Percentiles rank a stretch among this genome's conserved stretches.
These are phyloP conservation scores for Steinernema carpocapsae DNA, from an alignment of 2,888 invertebrate species.

Conservation along the genomic window DNA sequence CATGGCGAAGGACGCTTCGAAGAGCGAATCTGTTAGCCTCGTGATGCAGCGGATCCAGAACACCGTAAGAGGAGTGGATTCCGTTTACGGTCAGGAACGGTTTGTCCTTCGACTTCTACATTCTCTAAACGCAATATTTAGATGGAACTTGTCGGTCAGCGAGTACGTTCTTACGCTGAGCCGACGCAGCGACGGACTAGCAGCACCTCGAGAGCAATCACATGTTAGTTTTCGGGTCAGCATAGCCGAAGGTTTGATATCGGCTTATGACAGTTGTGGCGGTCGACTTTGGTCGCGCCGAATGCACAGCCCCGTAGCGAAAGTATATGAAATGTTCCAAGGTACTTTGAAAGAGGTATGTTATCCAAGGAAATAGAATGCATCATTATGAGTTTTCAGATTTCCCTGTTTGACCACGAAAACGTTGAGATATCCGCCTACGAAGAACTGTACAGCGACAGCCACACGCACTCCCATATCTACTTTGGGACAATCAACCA, in stretches of 20 bases:
- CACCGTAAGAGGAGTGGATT: constrained; percentile 10
- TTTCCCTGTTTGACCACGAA: constrained; percentile 52
- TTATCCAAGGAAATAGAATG: not conserved
- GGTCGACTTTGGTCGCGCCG: not conserved
- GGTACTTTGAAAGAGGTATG: constrained; percentile 38
- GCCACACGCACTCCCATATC: constrained; percentile 32
- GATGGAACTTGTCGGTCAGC: constrained; percentile 59
- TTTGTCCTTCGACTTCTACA: constrained; percentile 4
- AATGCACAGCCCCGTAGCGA: not conserved
- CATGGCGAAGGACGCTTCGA: not conserved
- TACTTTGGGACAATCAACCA: constrained; percentile 6
- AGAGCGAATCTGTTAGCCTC: not conserved
- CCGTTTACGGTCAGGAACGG: constrained; percentile 10
- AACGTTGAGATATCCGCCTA: constrained; percentile 48
- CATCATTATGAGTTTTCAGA: constrained; percentile 41
- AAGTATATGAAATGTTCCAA: constrained; percentile 13
- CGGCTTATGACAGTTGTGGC: constrained; percentile 17
- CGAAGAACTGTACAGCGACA: not conserved
- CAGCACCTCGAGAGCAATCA: not conserved
- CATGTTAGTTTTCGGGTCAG: not conserved
- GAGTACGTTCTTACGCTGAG: constrained; percentile 49
- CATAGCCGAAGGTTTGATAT: not conserved
- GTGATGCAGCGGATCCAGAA: not conserved
- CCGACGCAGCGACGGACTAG: not conserved
- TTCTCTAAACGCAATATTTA: constrained; percentile 27